Percentiles rank a stretch among this genome's conserved stretches.
Evolutionary conservation across 2,113 vertebrate genomes (phyloP).

Genomic region (Dermatemys mawii): DNA sequence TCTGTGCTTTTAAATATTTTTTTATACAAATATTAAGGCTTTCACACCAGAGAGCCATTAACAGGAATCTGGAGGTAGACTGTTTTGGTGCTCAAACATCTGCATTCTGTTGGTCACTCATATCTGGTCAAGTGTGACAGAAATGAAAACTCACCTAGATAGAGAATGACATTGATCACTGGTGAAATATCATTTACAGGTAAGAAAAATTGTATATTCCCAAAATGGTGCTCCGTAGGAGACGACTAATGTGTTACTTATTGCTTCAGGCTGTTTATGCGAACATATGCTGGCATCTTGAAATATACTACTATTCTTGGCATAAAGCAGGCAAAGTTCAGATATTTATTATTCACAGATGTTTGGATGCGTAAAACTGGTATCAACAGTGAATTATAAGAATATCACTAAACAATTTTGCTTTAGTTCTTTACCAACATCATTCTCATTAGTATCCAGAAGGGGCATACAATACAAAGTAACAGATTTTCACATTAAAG

Average conservation of each 20-base stretch:
- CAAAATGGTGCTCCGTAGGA: neutral
- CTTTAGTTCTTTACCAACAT: neutral
- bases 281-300: neutral
- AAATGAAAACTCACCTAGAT: conserved; percentile 31
- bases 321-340: neutral
- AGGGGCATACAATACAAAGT: neutral
- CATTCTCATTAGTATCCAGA: neutral
- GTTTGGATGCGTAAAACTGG: neutral
- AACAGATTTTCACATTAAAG: neutral
- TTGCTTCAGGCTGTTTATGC: neutral
- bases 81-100: neutral
- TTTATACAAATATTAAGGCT: neutral
- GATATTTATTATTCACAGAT: neutral
- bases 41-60: conserved; percentile 8
- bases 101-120: conserved; percentile 37
- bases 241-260: neutral
- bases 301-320: neutral
- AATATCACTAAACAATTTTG: neutral
- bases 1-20: conserved; percentile 50
- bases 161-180: conserved; percentile 13
- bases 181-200: conserved; percentile 2
- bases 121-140: conserved; percentile 24
- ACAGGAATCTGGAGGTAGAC: neutral
- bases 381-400: neutral
- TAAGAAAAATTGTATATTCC: conserved; percentile 12